Base-by-base conservation (phyloP, 2,113 vertebrate species). In the Pachypanchax playfairii region DNA sequence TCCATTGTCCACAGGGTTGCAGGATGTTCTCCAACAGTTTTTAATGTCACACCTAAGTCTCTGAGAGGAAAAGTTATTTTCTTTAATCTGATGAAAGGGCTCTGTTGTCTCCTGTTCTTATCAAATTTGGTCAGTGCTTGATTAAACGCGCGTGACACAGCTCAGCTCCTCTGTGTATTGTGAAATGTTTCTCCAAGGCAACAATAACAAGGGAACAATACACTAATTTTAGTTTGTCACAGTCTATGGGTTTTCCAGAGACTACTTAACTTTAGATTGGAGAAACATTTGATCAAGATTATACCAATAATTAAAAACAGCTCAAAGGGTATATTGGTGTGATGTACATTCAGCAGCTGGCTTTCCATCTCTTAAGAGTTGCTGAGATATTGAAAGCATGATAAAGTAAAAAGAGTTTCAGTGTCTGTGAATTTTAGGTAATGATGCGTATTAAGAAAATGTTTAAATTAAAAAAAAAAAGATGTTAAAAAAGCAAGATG, bases 121-220 rank as follows among this genome's bases (percentile, higher is more conserved):
- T 90, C 68, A 59, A 47, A 89, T 90, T 77, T 60, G 44, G 44
- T 60, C 29, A n/a, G 21, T 29, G 47, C 65, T 70, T 60, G 50
- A 90, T 89, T 69, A 78, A 77, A 87, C 85, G 73, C 87, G 49
- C 85, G 86, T 92, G 91, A 90, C 85, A 80, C 49, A 11, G 57
- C 69, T 62, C 74, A 41, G 68, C 60, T 70, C 63, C 73, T 84
- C 72, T 85, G 69, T 88, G 46, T 53, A 73, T 85, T 87, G 72
- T 83, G 56, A 22, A 31, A 65, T 55, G 62, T 70, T 49, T 77
- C 63, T 54, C 70, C 15, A 48, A 44, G 50, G 56, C 53, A 38
- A 38, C 13, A 31, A 58, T 54, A 52, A 56, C 35, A 49, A 24
- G 17, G 36, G 65, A 66, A 25, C n/a, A n/a, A n/a, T n/a, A n/a